Base-by-base conservation (phyloP, 2,797 vertebrate species). In the Brachyrhaphis roseni region DNA sequence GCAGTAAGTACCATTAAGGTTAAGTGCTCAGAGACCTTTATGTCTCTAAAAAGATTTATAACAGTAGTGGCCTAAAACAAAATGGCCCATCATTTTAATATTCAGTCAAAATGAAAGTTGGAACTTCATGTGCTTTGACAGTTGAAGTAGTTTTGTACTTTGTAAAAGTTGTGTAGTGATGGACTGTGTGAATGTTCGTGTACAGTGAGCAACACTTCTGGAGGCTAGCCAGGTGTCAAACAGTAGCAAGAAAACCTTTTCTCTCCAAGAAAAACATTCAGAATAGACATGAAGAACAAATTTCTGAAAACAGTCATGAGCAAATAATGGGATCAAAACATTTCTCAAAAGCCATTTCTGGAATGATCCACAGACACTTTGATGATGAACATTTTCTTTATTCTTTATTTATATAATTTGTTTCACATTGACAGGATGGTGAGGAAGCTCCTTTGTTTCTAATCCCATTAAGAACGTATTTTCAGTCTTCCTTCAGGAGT, bases 1-100 rank as follows among this genome's bases (percentile, higher is more conserved):
- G 96, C 90, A 92, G 96, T 97, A 88, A 96, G 96, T 96, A 77
- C 10, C 51, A 57, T n/a, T 74, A 57, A 8, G 18, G 7, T 34
- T 59, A n/a, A 15, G 36, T 62, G 34, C 57, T 49, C 68, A 1
- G 15, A 55, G n/a, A 12, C 57, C 28, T 39, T 70, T 20, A 12
- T 7, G 23, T 72, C 39, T 72, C 49, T 46, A 31, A 8, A 75
- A 68, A 45, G 6, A 46, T 71, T 71, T 45, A 15, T 43, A 62
- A 55, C 57, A 77, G 28, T 77, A 18, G 55, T 49, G 28, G 26
- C 53, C 59, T 66, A 5, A 8, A 74, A 41, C 3, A 70, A 31
- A 41, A 70, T 0, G 23, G 66, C 53, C 2, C 12, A 45, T 70
- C n/a, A 0, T 71, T 46, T 71, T 46, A 45, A 71, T 41, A 68